Conservation (phyloP, 2,888 invertebrate genomes). For the Hydrotaea cyrtoneurina region DNA sequence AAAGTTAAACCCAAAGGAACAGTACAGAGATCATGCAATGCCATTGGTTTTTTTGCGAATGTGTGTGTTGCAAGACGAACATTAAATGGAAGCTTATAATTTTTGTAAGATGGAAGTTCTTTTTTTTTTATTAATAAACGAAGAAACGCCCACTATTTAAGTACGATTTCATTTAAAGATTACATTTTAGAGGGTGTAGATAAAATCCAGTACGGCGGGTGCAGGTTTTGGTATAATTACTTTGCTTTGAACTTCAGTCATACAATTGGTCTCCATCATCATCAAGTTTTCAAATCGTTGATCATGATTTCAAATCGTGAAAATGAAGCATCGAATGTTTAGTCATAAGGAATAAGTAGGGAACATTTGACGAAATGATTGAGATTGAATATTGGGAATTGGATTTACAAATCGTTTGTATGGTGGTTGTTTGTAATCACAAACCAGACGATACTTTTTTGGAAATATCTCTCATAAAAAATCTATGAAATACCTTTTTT, state of each 20-base stretch:
- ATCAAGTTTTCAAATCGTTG: neutral
- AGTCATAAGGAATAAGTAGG: no score
- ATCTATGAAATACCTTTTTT: no score
- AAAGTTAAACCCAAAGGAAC: neutral
- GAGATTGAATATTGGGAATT: no score
- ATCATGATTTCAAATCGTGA: no score
- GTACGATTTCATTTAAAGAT: neutral
- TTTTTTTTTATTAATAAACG: neutral
- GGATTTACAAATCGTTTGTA: no score
- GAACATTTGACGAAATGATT: no score
- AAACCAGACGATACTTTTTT: no score
- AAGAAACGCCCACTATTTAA: conserved; percentile 21
- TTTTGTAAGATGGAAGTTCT: conserved; percentile 1
- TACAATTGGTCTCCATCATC: neutral
- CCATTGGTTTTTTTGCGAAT: neutral
- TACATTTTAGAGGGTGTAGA: neutral
- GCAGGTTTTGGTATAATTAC: neutral
- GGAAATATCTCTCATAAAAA: no score
- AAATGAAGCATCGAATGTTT: no score
- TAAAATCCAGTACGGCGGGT: neutral
- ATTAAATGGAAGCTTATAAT: conserved; percentile 21
- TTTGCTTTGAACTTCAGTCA: neutral
- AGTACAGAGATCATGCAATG: neutral
- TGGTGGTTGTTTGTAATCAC: no score
- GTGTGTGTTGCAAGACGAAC: neutral